A percentile compares a stretch with the other conserved stretches of the same genome.
These are phyloP conservation scores for Gavialis gangeticus DNA, from an alignment of 2,113 vertebrate genomes.

Conservation along the genomic window DNA sequence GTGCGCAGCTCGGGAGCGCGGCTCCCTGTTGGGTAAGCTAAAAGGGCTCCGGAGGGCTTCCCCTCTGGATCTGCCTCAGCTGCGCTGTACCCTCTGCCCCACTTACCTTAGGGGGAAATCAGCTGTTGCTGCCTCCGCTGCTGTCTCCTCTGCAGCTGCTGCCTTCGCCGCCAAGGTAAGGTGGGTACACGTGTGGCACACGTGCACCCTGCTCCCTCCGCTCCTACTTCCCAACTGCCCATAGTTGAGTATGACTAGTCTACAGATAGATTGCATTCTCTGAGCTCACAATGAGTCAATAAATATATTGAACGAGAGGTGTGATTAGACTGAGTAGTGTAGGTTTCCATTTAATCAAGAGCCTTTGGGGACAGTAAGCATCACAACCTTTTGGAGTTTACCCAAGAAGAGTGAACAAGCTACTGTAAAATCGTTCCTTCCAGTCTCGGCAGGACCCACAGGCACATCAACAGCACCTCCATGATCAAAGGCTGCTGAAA, in stretches of 20 bases:
- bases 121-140: no score
- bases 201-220: no score
- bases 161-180: no score
- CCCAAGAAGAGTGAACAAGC: neutral
- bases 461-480: constrained; percentile 2
- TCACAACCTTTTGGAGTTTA: neutral
- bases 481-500: constrained; percentile 2
- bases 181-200: no score
- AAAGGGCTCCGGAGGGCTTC: no score
- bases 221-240: no score
- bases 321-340: neutral
- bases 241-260: neutral
- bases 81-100: no score
- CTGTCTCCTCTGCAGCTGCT: no score
- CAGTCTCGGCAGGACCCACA: neutral
- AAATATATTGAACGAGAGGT: neutral
- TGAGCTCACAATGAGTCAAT: neutral
- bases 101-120: no score
- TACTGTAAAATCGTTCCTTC: constrained; percentile 6
- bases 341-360: neutral
- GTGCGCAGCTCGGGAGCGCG: no score
- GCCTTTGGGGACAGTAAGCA: neutral
- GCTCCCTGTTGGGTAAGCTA: no score
- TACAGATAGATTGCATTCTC: neutral
- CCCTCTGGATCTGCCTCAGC: no score